phyloP scores from a whole-genome alignment of 1,140 invertebrate genomes.

The Tetramorium alpestre region DNA sequence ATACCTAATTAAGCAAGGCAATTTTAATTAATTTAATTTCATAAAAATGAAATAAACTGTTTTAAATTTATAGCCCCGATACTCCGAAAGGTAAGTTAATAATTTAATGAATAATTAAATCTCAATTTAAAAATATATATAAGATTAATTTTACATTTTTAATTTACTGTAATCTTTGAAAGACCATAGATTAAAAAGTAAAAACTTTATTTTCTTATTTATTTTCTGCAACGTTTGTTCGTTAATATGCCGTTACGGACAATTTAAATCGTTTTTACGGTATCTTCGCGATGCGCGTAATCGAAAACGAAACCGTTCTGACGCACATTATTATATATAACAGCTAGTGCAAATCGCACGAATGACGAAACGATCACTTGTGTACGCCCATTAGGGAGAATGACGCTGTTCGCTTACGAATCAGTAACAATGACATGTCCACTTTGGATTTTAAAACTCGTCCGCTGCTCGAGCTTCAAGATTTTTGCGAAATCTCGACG shows the following conservation, averaged over 20 bases:
- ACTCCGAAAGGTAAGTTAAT: background rate
- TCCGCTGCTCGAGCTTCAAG: background rate
- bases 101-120: background rate
- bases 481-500: background rate
- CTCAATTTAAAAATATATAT: background rate
- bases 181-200: background rate
- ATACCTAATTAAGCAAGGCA: no score
- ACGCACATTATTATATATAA: slow-evolving; percentile 66
- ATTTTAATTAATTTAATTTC: background rate
- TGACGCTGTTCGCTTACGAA: slow-evolving; percentile 54
- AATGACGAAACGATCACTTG: slow-evolving; percentile 61
- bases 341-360: slow-evolving; percentile 56
- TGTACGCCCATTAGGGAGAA: slow-evolving; percentile 62
- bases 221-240: slow-evolving; percentile 28
- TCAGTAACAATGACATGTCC: slow-evolving; percentile 19
- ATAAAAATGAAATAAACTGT: background rate
- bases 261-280: slow-evolving; percentile 60
- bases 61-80: background rate
- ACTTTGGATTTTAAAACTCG: slow-evolving; percentile 22
- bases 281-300: slow-evolving; percentile 60
- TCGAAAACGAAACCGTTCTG: slow-evolving; percentile 70
- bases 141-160: background rate
- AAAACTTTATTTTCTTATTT: background rate
- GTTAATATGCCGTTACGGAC: slow-evolving; percentile 55
- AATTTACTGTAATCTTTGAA: background rate